Base-by-base conservation (phyloP, 2,113 vertebrate genomes). In the Poeciliopsis occidentalis region DNA sequence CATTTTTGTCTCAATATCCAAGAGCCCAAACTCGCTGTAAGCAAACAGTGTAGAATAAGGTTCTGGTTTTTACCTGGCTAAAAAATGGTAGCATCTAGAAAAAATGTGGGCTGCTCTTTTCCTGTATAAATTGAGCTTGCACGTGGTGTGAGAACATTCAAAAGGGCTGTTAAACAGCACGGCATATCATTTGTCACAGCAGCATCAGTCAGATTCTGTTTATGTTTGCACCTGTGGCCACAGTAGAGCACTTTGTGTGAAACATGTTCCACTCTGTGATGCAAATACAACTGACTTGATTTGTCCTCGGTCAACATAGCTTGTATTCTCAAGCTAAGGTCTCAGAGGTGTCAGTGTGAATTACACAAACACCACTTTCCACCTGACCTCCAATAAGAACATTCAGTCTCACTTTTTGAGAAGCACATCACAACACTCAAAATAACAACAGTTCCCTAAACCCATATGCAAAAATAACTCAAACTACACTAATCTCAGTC, bases 301-400 rank as follows among this genome's bases (percentile, higher is more conserved):
- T 71, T 61, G 41, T 84, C 64, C 26, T 67, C 44, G 66, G 75
- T 80, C 60, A 73, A 70, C 74, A 71, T 32, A 34, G 51, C 69
- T 76, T 81, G 68, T 70, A 83, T 87, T 85, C 64, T 69, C 72
- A 72, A 11, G 67, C 69, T 73, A 47, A 71, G 71, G 47, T 78
- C 65, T 73, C 78, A 60, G 29, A 80, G 67, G 76, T 80, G 64
- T 65, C 4, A 83, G 67, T 64, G 51, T 77, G 63, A 34, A 57
- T 79, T 37, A 57, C 68, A 78, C 62, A 71, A 83, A 79, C 71
- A 83, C 31, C 34, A 67, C 60, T 54, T 71, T 69, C 34, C 75
- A 61, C 66, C 69, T 75, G 77, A 82, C 81, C 75, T 79, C 76
- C 71, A 66, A 69, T 73, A 67, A 75, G 62, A 82, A 83, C 47